A percentile compares a stretch with the other conserved stretches of the same genome.
phyloP scores from a whole-genome alignment of 2,113 vertebrate genomes.

The Meleagris gallopavo region DNA sequence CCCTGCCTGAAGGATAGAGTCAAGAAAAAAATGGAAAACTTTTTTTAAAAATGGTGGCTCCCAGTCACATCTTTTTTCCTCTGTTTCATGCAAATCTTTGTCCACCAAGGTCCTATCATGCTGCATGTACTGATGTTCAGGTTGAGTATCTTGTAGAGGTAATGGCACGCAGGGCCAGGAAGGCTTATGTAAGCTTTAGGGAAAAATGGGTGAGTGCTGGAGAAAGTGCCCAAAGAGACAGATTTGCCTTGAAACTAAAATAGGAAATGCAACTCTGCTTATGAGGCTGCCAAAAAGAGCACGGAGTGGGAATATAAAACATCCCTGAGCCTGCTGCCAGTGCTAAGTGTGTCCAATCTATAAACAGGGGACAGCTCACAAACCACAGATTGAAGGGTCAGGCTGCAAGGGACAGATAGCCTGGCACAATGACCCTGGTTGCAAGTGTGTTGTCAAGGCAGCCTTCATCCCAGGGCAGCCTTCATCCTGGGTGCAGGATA shows the following conservation, averaged over 20 bases:
- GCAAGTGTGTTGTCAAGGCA: background rate
- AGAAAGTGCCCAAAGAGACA: background rate
- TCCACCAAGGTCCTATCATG: background rate
- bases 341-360: background rate
- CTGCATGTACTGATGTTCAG: background rate
- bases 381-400: background rate
- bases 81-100: background rate
- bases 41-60: background rate
- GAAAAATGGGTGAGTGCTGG: background rate
- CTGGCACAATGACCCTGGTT: background rate
- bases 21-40: background rate
- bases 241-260: background rate
- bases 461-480: background rate
- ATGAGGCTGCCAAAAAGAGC: background rate
- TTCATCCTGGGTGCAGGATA: accelerated
- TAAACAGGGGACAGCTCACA: background rate
- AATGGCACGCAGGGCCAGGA: background rate
- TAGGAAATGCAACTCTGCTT: background rate
- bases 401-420: background rate
- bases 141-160: background rate
- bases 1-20: background rate
- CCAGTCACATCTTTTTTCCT: background rate
- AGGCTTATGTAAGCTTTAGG: background rate
- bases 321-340: background rate
- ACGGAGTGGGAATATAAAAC: background rate